Percentiles rank a stretch among this genome's conserved stretches.
Conservation (phyloP, 2,888 invertebrate species). For the Andrena minutula region DNA sequence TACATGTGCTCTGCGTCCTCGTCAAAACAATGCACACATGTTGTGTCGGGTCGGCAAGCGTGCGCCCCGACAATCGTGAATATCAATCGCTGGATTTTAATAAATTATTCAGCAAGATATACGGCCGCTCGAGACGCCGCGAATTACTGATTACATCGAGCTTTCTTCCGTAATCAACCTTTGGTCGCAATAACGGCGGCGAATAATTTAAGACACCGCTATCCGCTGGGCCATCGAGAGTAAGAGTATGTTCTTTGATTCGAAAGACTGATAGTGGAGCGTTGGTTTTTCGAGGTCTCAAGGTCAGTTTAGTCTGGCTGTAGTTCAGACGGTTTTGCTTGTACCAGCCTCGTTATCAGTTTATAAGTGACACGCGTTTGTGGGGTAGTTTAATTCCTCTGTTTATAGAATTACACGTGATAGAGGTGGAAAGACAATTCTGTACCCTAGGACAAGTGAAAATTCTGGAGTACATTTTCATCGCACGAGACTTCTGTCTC, state of each 20-base stretch:
- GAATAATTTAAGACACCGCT: conserved; percentile 55
- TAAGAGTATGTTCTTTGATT: conserved; percentile 3
- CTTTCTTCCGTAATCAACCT: conserved; percentile 54
- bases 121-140: conserved; percentile 33
- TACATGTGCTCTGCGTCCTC: conserved; percentile 44
- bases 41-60: conserved; percentile 22
- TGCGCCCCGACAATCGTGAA: conserved; percentile 45
- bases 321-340: too few species aligned
- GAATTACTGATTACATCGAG: conserved; percentile 12
- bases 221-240: conserved; percentile 16
- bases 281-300: not conserved
- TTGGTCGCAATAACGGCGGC: conserved; percentile 37
- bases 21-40: conserved; percentile 58
- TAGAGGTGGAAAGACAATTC: not conserved
- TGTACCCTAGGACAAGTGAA: not conserved
- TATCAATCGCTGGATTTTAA: conserved; percentile 52
- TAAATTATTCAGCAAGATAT: conserved; percentile 55
- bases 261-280: not conserved
- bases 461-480: not conserved
- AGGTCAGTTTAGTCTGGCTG: not conserved
- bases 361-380: not conserved
- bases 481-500: not conserved
- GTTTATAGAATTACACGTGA: not conserved
- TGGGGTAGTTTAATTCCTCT: not conserved
- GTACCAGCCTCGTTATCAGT: not conserved